A percentile compares a stretch with the other conserved stretches of the same genome.
These are phyloP conservation scores for Threskiornis aethiopicus DNA, from an alignment of 2,797 vertebrate species.

Conservation along the genomic window DNA sequence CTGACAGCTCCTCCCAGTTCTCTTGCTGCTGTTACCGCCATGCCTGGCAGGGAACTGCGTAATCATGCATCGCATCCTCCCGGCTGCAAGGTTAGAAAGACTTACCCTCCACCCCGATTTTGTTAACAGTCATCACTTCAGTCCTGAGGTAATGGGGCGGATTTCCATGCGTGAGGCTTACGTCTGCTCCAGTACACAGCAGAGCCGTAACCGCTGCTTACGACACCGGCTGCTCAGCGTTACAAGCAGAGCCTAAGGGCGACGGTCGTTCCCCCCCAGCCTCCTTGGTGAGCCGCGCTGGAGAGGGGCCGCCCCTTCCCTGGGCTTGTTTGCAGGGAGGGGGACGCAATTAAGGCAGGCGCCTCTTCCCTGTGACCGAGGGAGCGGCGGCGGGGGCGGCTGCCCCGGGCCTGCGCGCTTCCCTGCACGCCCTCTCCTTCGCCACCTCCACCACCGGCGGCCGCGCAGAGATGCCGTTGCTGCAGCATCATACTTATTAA, in stretches of 20 bases:
- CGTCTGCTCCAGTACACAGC: too few relatives aligned
- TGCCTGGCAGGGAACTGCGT: not conserved
- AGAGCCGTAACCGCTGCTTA: too few relatives aligned
- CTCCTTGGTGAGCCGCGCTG: not conserved
- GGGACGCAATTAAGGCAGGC: fast-evolving
- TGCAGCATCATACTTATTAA: too few relatives aligned
- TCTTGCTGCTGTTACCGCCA: too few relatives aligned
- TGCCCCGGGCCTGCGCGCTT: not conserved
- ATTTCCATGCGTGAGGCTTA: not conserved
- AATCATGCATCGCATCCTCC: not conserved
- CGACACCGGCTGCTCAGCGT: too few relatives aligned
- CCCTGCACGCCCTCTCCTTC: not conserved
- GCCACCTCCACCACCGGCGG: fast-evolving
- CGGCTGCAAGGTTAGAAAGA: too few relatives aligned
- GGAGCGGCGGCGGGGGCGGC: too few relatives aligned
- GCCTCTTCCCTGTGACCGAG: not conserved
- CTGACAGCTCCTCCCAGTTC: not conserved
- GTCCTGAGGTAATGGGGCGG: not conserved
- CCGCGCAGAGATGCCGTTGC: not conserved
- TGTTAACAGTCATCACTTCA: not conserved
- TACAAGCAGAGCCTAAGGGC: fast-evolving
- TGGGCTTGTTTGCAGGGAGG: not conserved
- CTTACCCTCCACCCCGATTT: not conserved
- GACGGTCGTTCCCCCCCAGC: fast-evolving
- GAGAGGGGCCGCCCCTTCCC: too few relatives aligned